Percentiles rank a stretch among this genome's conserved stretches.
Conservation (phyloP, 2,888 invertebrate species). For the Ctenicera cuprea region DNA sequence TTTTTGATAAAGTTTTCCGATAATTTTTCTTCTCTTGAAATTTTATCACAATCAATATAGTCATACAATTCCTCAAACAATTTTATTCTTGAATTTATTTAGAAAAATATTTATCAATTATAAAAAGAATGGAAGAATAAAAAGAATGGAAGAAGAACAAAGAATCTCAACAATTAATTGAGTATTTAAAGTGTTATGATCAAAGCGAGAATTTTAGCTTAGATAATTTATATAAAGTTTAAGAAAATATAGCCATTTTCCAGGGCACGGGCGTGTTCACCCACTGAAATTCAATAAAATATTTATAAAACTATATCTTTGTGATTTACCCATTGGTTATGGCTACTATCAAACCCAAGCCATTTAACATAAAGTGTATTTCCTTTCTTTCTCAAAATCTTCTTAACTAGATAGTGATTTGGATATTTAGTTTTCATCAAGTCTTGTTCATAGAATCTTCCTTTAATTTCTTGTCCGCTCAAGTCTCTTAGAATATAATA, state of each 20-base stretch:
- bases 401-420: constrained; percentile 21
- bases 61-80: background rate
- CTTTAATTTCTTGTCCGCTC: constrained; percentile 22
- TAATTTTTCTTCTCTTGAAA: background rate
- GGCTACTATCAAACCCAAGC: constrained; percentile 8
- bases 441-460: constrained; percentile 19
- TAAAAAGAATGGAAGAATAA: no score
- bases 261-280: no score
- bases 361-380: constrained; percentile 18
- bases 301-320: constrained; percentile 8
- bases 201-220: no score
- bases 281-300: no score
- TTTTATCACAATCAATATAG: background rate
- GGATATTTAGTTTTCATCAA: constrained; percentile 25
- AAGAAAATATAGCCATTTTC: no score
- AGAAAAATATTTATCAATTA: no score
- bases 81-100: no score
- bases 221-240: no score
- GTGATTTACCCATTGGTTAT: constrained; percentile 19
- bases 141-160: no score
- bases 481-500: constrained; percentile 20
- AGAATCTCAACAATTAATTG: no score
- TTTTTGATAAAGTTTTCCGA: background rate
- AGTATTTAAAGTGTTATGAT: no score
- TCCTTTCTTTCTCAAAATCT: constrained; percentile 24